phyloP scores from a whole-genome alignment of 2,888 invertebrate genomes.

The Drosophila multiciliata region DNA sequence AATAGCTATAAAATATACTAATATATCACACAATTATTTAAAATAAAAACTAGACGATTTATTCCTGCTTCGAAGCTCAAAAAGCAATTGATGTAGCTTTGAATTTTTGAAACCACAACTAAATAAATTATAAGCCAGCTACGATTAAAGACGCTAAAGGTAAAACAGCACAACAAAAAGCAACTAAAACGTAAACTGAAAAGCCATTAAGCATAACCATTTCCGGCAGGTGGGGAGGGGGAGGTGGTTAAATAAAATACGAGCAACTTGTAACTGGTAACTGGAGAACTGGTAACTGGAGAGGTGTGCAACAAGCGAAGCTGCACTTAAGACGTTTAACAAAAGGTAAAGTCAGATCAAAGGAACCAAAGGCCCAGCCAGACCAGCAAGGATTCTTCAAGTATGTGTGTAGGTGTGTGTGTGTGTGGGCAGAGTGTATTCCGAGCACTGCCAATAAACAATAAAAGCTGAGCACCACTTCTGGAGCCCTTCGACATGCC shows the following conservation, averaged over 20 bases:
- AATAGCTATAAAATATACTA: background rate
- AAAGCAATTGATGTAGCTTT: conserved; percentile 20
- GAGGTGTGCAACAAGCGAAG: conserved; percentile 65
- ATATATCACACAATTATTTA: background rate
- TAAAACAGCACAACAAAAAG: conserved; percentile 10
- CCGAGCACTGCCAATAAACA: conserved; percentile 66
- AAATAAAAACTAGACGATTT: conserved; percentile 15
- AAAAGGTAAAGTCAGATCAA: conserved; percentile 58
- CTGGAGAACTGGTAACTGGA: conserved; percentile 22
- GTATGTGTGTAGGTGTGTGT: conserved; percentile 2
- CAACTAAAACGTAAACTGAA: conserved; percentile 42
- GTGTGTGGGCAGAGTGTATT: conserved; percentile 26
- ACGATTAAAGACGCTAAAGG: conserved; percentile 30
- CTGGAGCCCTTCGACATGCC: conserved; percentile 24
- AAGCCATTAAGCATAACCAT: conserved; percentile 75
- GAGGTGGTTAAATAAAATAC: conserved; percentile 26
- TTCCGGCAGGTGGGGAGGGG: conserved; percentile 49
- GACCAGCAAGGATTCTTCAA: conserved; percentile 7
- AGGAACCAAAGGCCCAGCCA: conserved; percentile 28
- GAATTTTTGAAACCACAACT: conserved; percentile 28
- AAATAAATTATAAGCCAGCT: conserved; percentile 59
- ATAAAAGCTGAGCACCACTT: conserved; percentile 66
- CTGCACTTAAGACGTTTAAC: conserved; percentile 73
- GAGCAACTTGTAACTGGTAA: background rate
- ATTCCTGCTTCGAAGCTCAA: conserved; percentile 3